phyloP scores from a whole-genome alignment of 37 sponge, comb jelly and placozoan species.

The Beroe ovata region DNA sequence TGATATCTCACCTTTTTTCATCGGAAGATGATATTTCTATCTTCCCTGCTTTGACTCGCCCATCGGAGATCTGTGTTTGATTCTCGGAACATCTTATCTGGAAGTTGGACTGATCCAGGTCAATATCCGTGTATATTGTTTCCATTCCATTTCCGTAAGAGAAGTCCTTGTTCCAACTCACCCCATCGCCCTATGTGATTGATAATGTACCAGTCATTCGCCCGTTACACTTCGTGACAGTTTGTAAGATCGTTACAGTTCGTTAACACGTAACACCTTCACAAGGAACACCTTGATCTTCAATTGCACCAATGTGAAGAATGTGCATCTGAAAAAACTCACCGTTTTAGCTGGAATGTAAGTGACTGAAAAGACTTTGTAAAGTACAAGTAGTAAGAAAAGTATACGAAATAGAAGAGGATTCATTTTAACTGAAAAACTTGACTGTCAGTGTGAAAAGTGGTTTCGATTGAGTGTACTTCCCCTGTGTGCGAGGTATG shows the following conservation, averaged over 20 bases:
- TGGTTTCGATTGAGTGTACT: not conserved
- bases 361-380: no score
- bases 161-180: not conserved
- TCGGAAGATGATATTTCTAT: not conserved
- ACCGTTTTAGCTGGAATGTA: no score
- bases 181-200: not conserved
- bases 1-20: no score
- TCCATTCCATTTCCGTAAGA: not conserved
- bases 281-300: not conserved
- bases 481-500: not conserved
- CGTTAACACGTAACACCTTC: no score
- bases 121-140: not conserved
- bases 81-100: not conserved
- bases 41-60: not conserved
- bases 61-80: not conserved
- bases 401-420: no score
- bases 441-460: no score
- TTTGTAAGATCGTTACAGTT: no score
- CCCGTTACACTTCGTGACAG: no score
- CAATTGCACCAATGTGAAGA: not conserved
- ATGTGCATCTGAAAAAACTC: no score
- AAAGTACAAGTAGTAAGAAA: no score
- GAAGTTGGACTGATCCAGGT: not conserved
- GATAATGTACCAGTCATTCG: no score
- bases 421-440: no score